Base-by-base conservation (phyloP, 2,797 vertebrate species). In the Sebastes umbrosus region DNA sequence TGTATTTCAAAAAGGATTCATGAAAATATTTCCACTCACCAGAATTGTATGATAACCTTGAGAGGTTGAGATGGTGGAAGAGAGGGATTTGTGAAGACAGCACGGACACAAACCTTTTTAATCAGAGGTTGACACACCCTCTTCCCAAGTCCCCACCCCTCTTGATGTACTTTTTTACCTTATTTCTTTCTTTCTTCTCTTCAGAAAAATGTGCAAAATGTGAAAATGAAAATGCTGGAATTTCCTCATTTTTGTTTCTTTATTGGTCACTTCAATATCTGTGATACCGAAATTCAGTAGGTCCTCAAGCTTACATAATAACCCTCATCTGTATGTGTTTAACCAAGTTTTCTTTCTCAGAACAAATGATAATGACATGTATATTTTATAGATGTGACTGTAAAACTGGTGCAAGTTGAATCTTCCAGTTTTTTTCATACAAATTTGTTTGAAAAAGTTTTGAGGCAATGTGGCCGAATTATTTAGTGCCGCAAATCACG, bases 1-100 rank as follows among this genome's bases (percentile, higher is more conserved):
- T 50, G 16, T 50, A 50, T 50, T 50, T 50, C 43, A 50, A 20
- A 50, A 50, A 50, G 11, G 43, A 20, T 27, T 54, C 16, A 5
- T 32, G 0, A 36, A 76, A 34, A 69, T 24, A 58, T 55, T 36
- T 55, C 7, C 16, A 84, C 87, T 87, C 55, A 91, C 87, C 87
- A 8, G 62, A 43, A 5, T 43, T 62, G 7, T 66, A 2, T 72
- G 67, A 73, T 43, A 32, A 32, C 7, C 9, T 72, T 60, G 39
- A 58, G 6, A 12, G 20, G 16, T 59, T 3, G 10, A 77, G 29
- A 12, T 27, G 22, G 9, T n/a, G 25, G 31, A 59, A 18, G 57
- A 73, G 24, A 32, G 3, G 12, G 60, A 71, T 69, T 39, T 79
- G 73, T 7, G 73, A 29, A 18, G 4, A 29, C n/a, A 2, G 4